Base-by-base conservation (phyloP, 1,140 invertebrate species). In the Nasonia vitripennis region DNA sequence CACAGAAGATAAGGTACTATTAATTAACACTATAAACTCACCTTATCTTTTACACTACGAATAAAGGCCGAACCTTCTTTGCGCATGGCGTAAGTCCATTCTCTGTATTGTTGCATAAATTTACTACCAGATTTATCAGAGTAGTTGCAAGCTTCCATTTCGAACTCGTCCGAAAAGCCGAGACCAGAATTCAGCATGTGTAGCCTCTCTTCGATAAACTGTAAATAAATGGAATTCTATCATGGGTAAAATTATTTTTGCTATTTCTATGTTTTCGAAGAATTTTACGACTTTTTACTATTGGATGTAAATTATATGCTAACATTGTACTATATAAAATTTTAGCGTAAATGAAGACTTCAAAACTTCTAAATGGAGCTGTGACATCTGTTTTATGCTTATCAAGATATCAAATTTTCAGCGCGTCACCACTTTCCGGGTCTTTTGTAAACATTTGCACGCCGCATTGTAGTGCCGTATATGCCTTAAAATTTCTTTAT, bases 161-260 rank as follows among this genome's bases (percentile, higher is more conserved):
- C 98, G 93, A 99, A 99, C 90, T 98, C 97, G 92, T 99, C 98
- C n/a, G 96, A 96, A 90, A 98, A 98, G 1, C 97, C 97, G 68
- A 96, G 94, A 2, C 98, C 98, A 37, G 96, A 95, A 93, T 98
- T 98, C 55, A 99, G 94, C 94, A 98, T 96, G 86, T 98, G 96
- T 87, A 99, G 93, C 89, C 98, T 94, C 93, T 98, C 98, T 90
- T 98, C 98, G 88, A 99, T 98, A 93, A 99, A 99, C 96, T 98
- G 91, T 48, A 86, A 86, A 78, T 9, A 27, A 82, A 81, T n/a
- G 31, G 27, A 71, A 71, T 31, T 31, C 31, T 71, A 71, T 71
- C 23, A 11, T 27, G 12, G 10, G n/a, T 31, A 62, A 5, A 17
- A 17, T 1, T n/a, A 62, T 20, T 62, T 7, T 17, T n/a, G 2